phyloP scores from a whole-genome alignment of 2,113 vertebrate genomes.

The Channa argus region DNA sequence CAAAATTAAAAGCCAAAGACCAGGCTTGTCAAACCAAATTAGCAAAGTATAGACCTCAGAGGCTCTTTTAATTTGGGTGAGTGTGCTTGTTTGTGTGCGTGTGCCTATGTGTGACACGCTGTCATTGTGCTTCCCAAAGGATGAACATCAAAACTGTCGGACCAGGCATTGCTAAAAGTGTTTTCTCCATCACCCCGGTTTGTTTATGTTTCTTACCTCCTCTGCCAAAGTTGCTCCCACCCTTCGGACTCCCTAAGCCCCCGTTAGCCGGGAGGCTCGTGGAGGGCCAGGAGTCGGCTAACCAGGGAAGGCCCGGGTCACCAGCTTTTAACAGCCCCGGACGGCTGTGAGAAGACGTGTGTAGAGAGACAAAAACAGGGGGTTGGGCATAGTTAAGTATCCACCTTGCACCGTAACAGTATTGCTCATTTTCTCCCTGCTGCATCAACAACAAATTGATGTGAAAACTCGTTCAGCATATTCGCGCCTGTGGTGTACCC shows the following conservation, averaged over 20 bases:
- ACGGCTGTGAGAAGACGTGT: constrained; percentile 81
- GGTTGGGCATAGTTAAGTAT: constrained; percentile 52
- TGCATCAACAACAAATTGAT: constrained; percentile 77
- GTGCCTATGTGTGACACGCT: constrained; percentile 53
- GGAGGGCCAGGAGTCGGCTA: constrained; percentile 96
- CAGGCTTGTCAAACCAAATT: constrained; percentile 72
- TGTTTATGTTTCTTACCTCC: constrained; percentile 85
- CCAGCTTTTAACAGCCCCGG: constrained; percentile 92
- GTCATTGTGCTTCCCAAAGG: constrained; percentile 68
- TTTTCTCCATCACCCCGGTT: constrained; percentile 23
- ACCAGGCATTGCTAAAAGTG: constrained; percentile 63
- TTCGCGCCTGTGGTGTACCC: constrained; percentile 71
- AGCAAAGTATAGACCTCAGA: constrained; percentile 67
- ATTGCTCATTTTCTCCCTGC: constrained; percentile 66
- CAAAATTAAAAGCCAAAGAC: constrained; percentile 63
- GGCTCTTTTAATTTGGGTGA: constrained; percentile 72
- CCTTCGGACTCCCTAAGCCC: constrained; percentile 89
- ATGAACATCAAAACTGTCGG: constrained; percentile 73
- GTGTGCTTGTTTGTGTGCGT: constrained; percentile 41
- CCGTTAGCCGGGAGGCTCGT: constrained; percentile 93
- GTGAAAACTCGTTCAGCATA: constrained; percentile 78
- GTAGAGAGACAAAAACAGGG: constrained; percentile 35
- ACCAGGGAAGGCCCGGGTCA: constrained; percentile 92
- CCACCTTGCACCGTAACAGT: constrained; percentile 21
- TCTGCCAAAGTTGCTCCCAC: constrained; percentile 90